Conservation (phyloP, 2,113 vertebrate species). For the Amphiprion percula region DNA sequence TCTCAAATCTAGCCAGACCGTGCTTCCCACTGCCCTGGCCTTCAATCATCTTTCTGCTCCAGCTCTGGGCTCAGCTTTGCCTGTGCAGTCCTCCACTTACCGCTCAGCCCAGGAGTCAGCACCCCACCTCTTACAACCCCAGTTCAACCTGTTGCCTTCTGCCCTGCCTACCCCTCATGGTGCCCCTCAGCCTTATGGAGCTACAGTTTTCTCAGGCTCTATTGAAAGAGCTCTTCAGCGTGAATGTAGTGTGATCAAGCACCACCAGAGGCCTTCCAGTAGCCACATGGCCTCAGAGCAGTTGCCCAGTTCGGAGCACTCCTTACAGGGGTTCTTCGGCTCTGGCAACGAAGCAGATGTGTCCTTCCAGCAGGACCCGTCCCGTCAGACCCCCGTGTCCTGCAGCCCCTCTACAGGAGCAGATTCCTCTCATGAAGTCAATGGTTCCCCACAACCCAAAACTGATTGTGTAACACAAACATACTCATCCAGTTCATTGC, state of each 20-base stretch:
- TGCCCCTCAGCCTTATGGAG: conserved; percentile 89
- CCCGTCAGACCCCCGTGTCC: conserved; percentile 88
- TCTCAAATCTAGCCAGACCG: conserved; percentile 92
- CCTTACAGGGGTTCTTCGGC: conserved; percentile 91
- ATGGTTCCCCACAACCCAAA: conserved; percentile 89
- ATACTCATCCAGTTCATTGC: conserved; percentile 86
- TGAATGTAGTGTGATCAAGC: conserved; percentile 99
- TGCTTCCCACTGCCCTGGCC: conserved; percentile 90
- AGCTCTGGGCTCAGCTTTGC: conserved; percentile 88
- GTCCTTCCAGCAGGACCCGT: conserved; percentile 92
- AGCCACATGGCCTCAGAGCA: conserved; percentile 92
- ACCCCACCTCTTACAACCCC: conserved; percentile 96
- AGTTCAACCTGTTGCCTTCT: conserved; percentile 93
- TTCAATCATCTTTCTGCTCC: conserved; percentile 92
- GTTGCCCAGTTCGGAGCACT: conserved; percentile 91
- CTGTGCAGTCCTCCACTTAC: conserved; percentile 97
- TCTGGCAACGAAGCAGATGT: conserved; percentile 84
- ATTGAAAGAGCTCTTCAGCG: conserved; percentile 98
- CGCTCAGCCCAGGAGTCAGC: conserved; percentile 99
- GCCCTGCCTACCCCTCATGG: conserved; percentile 88
- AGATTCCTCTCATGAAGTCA: conserved; percentile 91
- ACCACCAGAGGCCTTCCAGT: conserved; percentile 99
- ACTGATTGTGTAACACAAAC: conserved; percentile 85
- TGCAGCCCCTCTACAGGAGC: conserved; percentile 87
- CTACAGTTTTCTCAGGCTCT: conserved; percentile 93